These are phyloP conservation scores for Gryllus longicercus DNA, from an alignment of 2,888 invertebrate genomes.

Conservation along the genomic window DNA sequence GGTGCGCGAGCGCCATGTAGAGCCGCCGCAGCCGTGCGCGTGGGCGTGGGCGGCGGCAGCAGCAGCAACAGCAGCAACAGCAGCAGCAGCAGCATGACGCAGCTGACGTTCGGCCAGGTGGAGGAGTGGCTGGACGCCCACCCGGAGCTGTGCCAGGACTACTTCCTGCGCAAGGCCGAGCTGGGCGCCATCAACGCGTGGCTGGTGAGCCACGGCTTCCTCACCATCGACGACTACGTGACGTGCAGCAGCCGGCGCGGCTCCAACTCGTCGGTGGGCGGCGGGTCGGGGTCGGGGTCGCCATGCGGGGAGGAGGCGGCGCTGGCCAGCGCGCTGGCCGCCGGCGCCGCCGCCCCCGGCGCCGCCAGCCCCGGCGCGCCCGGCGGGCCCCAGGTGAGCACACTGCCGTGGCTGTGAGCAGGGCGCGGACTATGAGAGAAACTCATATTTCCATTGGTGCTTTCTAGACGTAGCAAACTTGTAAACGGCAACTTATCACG, in stretches of 20 bases:
- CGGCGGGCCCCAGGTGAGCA: no score
- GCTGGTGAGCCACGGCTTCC: constrained; percentile 49
- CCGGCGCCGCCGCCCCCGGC: background rate
- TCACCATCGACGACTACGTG: constrained; percentile 46
- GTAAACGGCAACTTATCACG: no score
- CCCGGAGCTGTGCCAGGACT: constrained; percentile 48
- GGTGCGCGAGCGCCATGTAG: no score
- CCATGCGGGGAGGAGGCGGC: constrained; percentile 23
- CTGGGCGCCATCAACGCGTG: constrained; percentile 49
- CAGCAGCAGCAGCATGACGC: constrained; percentile 32
- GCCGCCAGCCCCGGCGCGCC: background rate
- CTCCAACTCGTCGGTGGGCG: constrained; percentile 31
- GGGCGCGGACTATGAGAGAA: no score
- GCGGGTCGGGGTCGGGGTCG: constrained; percentile 28
- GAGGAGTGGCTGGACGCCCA: constrained; percentile 52
- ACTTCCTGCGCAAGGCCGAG: constrained; percentile 51
- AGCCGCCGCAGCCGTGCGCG: no score
- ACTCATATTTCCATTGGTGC: no score
- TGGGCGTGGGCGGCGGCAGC: no score
- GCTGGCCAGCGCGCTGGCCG: background rate
- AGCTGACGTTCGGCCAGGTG: constrained; percentile 44
- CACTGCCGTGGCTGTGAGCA: no score
- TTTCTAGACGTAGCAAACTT: no score
- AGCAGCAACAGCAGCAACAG: background rate
- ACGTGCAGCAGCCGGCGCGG: constrained; percentile 31